These are phyloP conservation scores for Pseudorectes ferrugineus DNA, from an alignment of 2,113 vertebrate species.

Conservation along the genomic window DNA sequence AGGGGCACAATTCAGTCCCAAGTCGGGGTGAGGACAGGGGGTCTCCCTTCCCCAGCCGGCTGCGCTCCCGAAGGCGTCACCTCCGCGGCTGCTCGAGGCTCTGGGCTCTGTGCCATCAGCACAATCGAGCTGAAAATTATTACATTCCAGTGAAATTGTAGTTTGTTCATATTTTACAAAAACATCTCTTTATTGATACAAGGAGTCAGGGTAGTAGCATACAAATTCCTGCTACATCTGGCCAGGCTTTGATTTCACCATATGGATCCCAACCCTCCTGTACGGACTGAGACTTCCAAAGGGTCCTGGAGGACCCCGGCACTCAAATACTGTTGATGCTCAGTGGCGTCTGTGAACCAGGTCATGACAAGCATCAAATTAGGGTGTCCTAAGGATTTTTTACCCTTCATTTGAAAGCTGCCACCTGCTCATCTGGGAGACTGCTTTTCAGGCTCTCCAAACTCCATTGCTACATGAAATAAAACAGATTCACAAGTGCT, in stretches of 20 bases:
- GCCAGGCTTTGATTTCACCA: not conserved
- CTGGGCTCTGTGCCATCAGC: not conserved
- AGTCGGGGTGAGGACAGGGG: not conserved
- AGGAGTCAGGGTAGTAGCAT: not conserved
- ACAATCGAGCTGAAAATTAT: not conserved
- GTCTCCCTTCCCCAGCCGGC: fast-evolving
- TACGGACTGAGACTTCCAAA: not conserved
- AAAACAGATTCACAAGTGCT: not conserved
- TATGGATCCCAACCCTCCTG: not conserved
- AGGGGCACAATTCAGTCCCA: not conserved
- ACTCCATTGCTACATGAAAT: not conserved
- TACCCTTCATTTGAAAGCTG: not conserved
- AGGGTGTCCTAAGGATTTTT: not conserved
- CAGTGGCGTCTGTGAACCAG: not conserved
- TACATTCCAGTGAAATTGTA: not conserved
- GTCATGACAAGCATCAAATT: not conserved
- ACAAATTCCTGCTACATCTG: constrained; percentile 1
- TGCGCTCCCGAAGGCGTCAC: not conserved
- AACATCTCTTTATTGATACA: not conserved
- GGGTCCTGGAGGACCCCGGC: not conserved
- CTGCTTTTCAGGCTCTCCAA: not conserved
- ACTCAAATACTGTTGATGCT: not conserved
- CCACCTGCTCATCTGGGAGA: not conserved
- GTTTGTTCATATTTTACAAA: not conserved
- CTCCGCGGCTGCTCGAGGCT: fast-evolving